Evolutionary conservation across 2,888 invertebrate genomes (phyloP).

Genomic region (Glaucopsyche alexis): DNA sequence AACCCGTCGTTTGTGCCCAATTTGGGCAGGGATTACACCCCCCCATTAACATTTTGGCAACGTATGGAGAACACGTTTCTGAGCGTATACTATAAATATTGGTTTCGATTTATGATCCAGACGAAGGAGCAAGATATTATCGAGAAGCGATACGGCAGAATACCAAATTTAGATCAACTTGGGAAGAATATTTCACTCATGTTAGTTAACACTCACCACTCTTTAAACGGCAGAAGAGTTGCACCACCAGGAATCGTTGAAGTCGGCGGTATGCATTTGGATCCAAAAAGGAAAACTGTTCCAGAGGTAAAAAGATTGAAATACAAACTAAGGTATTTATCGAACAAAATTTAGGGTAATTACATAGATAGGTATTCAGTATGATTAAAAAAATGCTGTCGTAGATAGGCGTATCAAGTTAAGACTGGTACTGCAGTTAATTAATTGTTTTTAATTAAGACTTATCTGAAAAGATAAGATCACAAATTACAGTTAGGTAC

Average conservation of each 20-base stretch:
- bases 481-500: neutral
- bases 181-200: constrained; percentile 74
- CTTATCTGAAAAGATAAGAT: neutral
- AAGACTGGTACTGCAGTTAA: too few relatives aligned
- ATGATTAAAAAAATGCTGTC: too few relatives aligned
- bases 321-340: too few relatives aligned
- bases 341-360: too few relatives aligned
- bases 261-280: constrained; percentile 82
- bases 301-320: constrained; percentile 33
- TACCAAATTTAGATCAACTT: constrained; percentile 69
- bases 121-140: constrained; percentile 59
- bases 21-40: constrained; percentile 60
- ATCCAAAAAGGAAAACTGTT: constrained; percentile 49
- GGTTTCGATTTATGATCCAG: constrained; percentile 45
- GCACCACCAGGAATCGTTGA: constrained; percentile 80
- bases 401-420: too few relatives aligned
- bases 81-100: constrained; percentile 40
- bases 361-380: too few relatives aligned
- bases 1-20: constrained; percentile 64
- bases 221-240: constrained; percentile 79
- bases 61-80: constrained; percentile 47
- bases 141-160: constrained; percentile 66
- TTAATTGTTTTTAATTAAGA: too few relatives aligned
- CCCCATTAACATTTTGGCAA: constrained; percentile 60
- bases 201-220: constrained; percentile 81